These are phyloP conservation scores for Chiridota heheva DNA, from an alignment of 35 echinoderm and acorn worm species.

Conservation along the genomic window DNA sequence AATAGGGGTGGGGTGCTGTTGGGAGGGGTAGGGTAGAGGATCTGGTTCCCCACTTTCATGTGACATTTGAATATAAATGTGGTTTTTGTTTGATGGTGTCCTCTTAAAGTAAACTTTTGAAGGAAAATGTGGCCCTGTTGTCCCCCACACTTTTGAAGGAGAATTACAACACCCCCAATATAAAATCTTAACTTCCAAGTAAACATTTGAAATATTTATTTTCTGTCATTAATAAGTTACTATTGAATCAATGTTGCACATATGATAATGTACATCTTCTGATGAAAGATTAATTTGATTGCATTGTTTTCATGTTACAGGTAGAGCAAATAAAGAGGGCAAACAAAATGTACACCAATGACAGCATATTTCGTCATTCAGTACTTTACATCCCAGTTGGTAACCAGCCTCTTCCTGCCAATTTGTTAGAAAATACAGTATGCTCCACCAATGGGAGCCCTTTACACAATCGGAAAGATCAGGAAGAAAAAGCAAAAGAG, in stretches of 20 bases:
- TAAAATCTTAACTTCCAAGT: background rate
- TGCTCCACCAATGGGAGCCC: conserved; percentile 35
- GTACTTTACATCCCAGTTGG: conserved; percentile 92
- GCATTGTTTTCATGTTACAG: conserved; percentile 36
- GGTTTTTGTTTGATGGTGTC: too few species aligned
- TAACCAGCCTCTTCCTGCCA: conserved; percentile 88
- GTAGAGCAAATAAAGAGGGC: conserved; percentile 89
- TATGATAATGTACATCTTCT: background rate
- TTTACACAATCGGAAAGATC: background rate
- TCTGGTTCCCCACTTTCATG: too few species aligned
- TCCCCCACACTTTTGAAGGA: background rate
- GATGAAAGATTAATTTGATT: background rate
- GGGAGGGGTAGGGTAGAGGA: too few species aligned
- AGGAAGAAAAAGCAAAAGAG: background rate
- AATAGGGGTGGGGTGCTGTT: too few species aligned
- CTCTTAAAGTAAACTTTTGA: too few species aligned
- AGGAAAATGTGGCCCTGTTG: background rate
- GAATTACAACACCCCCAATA: background rate
- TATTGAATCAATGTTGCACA: background rate
- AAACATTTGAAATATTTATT: background rate
- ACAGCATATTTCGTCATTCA: conserved; percentile 87
- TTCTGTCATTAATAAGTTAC: background rate
- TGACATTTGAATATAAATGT: too few species aligned
- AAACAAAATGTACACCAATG: conserved; percentile 96
- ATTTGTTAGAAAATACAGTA: conserved; percentile 79